A percentile compares a stretch with the other conserved stretches of the same genome.
Evolutionary conservation across 1,140 invertebrate genomes (phyloP).

Genomic region (Mercenaria mercenaria): DNA sequence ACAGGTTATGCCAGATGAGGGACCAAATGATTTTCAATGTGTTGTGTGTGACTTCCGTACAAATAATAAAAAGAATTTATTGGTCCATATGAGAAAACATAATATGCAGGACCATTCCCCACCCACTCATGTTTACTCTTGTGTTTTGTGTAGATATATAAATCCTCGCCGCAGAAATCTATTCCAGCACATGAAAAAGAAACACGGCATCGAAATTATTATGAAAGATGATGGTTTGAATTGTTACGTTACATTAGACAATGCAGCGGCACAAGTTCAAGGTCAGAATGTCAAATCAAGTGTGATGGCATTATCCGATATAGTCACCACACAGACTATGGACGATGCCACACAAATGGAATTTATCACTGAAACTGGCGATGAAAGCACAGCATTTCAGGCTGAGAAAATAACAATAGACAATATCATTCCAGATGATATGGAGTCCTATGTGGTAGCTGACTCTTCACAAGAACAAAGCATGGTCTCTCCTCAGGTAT

Average conservation of each 20-base stretch:
- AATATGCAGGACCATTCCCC: constrained; percentile 81
- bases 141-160: constrained; percentile 83
- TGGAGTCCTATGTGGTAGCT: constrained; percentile 39
- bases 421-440: constrained; percentile 62
- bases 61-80: constrained; percentile 81
- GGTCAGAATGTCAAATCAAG: constrained; percentile 52
- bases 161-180: constrained; percentile 82
- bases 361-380: constrained; percentile 65
- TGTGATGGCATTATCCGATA: constrained; percentile 75
- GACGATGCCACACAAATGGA: constrained; percentile 67
- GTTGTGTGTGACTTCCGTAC: constrained; percentile 85
- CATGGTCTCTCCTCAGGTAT: not conserved
- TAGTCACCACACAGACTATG: constrained; percentile 72
- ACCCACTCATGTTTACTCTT: constrained; percentile 83
- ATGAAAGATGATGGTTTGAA: constrained; percentile 82
- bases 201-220: constrained; percentile 83
- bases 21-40: constrained; percentile 78
- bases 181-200: constrained; percentile 85
- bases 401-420: constrained; percentile 65
- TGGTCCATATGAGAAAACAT: constrained; percentile 85
- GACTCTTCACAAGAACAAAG: not conserved
- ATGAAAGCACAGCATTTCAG: constrained; percentile 46
- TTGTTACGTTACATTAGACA: constrained; percentile 74
- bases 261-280: constrained; percentile 16
- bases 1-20: constrained; percentile 77